A percentile compares a stretch with the other conserved stretches of the same genome.
Evolutionary conservation across 2,888 invertebrate genomes (phyloP).

Genomic region (Melolontha melolontha): DNA sequence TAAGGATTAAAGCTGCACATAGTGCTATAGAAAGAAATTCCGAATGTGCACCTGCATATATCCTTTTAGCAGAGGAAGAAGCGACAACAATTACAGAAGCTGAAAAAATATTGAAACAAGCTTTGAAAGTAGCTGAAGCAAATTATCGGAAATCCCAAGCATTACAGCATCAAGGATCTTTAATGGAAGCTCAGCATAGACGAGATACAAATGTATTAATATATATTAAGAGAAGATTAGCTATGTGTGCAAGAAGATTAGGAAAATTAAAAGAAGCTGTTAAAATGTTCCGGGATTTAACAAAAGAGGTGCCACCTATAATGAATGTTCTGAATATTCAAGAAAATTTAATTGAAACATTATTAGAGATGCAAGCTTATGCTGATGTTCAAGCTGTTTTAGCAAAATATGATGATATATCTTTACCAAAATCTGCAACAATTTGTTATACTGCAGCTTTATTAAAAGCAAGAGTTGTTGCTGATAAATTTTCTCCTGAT

Average conservation of each 20-base stretch:
- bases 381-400: conserved; percentile 95
- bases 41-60: conserved; percentile 95
- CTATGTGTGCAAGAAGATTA: conserved; percentile 97
- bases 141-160: conserved; percentile 82
- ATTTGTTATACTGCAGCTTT: conserved; percentile 96
- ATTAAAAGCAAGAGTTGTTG: conserved; percentile 90
- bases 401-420: conserved; percentile 94
- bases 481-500: conserved; percentile 89
- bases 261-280: conserved; percentile 95
- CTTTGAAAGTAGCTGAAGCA: conserved; percentile 85
- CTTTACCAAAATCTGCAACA: conserved; percentile 93
- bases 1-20: conserved; percentile 91
- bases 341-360: conserved; percentile 95
- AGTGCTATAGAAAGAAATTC: conserved; percentile 87
- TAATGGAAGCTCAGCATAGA: conserved; percentile 82
- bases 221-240: conserved; percentile 92
- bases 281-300: conserved; percentile 95
- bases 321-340: conserved; percentile 94
- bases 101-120: conserved; percentile 85
- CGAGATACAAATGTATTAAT: conserved; percentile 94
- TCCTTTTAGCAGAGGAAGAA: conserved; percentile 96
- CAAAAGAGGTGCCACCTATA: conserved; percentile 95
- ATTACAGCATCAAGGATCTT: conserved; percentile 79
- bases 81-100: conserved; percentile 91
- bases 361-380: conserved; percentile 96